Conservation (phyloP, 1,140 invertebrate genomes). For the Pogonognathellus flavescens region DNA sequence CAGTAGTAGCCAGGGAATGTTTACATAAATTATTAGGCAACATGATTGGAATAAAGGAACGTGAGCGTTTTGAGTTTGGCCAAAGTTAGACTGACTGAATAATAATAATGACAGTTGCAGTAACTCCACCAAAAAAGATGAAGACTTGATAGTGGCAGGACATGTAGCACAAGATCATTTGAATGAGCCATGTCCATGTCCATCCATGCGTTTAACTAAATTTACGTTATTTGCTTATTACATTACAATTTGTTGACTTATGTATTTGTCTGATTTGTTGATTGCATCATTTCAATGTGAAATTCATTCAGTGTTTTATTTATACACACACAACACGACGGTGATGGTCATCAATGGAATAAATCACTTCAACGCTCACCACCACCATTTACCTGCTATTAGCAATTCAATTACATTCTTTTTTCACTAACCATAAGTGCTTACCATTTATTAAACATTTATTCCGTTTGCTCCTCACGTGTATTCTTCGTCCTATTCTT, state of each 20-base stretch:
- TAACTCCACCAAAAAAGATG: slow-evolving; percentile 39
- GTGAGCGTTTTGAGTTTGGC: neutral
- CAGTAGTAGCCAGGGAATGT: too few relatives aligned
- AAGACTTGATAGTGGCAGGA: slow-evolving; percentile 18
- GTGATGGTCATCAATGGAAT: neutral
- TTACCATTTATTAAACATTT: slow-evolving; percentile 11
- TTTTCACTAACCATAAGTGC: neutral
- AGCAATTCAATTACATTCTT: slow-evolving; percentile 32
- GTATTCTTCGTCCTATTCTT: too few relatives aligned
- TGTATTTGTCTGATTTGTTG: slow-evolving; percentile 38
- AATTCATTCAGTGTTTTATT: slow-evolving; percentile 19
- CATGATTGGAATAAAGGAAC: too few relatives aligned
- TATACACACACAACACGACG: neutral
- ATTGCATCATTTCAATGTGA: slow-evolving; percentile 29
- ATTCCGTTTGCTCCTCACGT: neutral
- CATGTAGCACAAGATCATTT: slow-evolving; percentile 27
- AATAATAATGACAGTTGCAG: slow-evolving; percentile 25
- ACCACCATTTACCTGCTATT: neutral
- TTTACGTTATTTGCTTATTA: slow-evolving; percentile 28
- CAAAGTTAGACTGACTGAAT: slow-evolving; percentile 15
- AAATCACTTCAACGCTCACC: neutral
- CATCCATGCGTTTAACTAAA: too few relatives aligned
- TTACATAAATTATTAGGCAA: too few relatives aligned
- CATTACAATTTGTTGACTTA: slow-evolving; percentile 15
- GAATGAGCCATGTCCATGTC: neutral